These are phyloP conservation scores for Pegea sp. DNA, from an alignment of 23 tunicate genomes.

Conservation along the genomic window DNA sequence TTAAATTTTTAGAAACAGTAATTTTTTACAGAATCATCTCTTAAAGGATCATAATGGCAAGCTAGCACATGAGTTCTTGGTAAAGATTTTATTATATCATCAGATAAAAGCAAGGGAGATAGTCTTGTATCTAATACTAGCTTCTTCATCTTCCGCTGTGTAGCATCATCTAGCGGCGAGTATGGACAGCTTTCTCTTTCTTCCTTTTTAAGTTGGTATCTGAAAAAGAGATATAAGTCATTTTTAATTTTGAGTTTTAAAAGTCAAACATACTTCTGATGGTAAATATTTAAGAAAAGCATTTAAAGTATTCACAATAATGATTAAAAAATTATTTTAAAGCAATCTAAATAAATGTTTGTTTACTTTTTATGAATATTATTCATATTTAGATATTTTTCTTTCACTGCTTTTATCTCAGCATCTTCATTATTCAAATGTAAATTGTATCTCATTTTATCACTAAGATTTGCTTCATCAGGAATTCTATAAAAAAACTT, in stretches of 20 bases:
- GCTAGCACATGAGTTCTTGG: constrained; percentile 19
- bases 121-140: constrained; percentile 4
- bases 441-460: too few relatives aligned
- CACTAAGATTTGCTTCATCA: too few relatives aligned
- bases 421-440: too few relatives aligned
- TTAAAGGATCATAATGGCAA: constrained; percentile 25
- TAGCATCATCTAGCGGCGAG: neutral
- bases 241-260: neutral
- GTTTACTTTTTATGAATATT: too few relatives aligned
- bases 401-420: too few relatives aligned
- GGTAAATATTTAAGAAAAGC: neutral
- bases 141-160: neutral
- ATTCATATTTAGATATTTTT: too few relatives aligned
- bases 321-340: too few relatives aligned
- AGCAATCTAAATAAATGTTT: too few relatives aligned
- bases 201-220: too few relatives aligned
- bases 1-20: too few relatives aligned
- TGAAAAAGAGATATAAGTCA: neutral
- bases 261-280: neutral
- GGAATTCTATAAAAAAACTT: too few relatives aligned
- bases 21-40: constrained; percentile 50
- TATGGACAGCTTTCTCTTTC: constrained; percentile 1
- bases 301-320: too few relatives aligned
- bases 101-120: constrained; percentile 14
- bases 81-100: constrained; percentile 3